Evolutionary conservation across 2,113 vertebrate genomes (phyloP).

Genomic region (Polypterus senegalus): DNA sequence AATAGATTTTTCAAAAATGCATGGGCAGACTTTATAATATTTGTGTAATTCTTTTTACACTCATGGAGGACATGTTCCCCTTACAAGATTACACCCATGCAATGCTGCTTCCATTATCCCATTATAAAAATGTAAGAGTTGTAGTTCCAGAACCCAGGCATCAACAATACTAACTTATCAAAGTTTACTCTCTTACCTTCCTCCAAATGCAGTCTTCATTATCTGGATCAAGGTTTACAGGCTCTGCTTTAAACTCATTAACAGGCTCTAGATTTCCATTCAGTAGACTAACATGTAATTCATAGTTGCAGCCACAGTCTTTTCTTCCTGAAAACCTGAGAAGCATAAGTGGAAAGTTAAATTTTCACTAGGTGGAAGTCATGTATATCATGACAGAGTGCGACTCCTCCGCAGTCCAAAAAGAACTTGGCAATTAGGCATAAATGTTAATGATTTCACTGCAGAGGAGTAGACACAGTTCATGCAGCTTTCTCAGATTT

Average conservation of each 20-base stretch:
- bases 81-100: too few relatives aligned
- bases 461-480: not conserved
- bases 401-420: not conserved
- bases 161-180: too few relatives aligned
- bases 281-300: conserved; percentile 34
- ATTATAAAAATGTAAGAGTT: too few relatives aligned
- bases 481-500: not conserved
- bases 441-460: not conserved
- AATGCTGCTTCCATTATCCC: too few relatives aligned
- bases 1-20: too few relatives aligned
- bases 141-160: too few relatives aligned
- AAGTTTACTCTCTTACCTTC: conserved; percentile 26
- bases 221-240: conserved; percentile 36
- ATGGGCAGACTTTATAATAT: too few relatives aligned
- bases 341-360: not conserved
- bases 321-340: conserved; percentile 44
- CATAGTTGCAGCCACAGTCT: conserved; percentile 51
- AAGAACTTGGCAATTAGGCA: not conserved
- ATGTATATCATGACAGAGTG: not conserved
- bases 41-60: too few relatives aligned
- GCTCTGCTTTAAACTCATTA: conserved; percentile 33
- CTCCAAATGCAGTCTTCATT: conserved; percentile 47
- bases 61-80: too few relatives aligned
- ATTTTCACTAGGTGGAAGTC: not conserved
- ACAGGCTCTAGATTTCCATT: conserved; percentile 36